Conservation (phyloP, 2,797 vertebrate genomes). For the Phalanger gymnotis region DNA sequence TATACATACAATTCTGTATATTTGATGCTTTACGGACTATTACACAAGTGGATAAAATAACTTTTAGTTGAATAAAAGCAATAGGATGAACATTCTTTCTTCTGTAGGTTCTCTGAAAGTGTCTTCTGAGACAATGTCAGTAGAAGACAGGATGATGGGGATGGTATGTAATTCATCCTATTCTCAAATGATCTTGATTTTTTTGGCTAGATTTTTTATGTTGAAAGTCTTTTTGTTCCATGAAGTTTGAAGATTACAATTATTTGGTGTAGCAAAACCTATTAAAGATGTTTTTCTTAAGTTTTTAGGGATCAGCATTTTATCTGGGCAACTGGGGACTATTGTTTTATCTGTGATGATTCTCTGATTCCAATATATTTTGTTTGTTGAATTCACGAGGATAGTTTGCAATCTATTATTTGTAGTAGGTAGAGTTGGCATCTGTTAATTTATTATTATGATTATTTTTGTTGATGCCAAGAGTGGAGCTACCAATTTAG, state of each 20-base stretch:
- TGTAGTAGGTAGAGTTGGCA: neutral
- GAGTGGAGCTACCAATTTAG: neutral
- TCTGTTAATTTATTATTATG: neutral
- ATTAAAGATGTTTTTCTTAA: neutral
- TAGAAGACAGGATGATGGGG: neutral
- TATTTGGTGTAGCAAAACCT: neutral
- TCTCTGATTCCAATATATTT: neutral
- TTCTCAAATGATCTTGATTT: neutral
- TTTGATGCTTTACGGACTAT: neutral
- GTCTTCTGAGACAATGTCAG: neutral
- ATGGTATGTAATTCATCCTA: neutral
- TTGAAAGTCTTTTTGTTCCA: neutral
- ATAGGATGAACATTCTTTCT: neutral
- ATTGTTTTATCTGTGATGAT: neutral
- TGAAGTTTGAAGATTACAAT: neutral
- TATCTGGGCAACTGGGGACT: neutral
- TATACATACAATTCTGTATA: neutral
- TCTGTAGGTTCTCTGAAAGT: neutral
- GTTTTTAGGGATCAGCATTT: neutral
- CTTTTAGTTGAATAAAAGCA: neutral
- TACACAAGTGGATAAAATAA: neutral
- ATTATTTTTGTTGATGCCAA: neutral
- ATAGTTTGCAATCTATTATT: neutral
- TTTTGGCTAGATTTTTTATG: neutral
- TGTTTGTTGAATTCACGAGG: neutral